Base-by-base conservation (phyloP, 2,113 vertebrate species). In the Malurus elegans region DNA sequence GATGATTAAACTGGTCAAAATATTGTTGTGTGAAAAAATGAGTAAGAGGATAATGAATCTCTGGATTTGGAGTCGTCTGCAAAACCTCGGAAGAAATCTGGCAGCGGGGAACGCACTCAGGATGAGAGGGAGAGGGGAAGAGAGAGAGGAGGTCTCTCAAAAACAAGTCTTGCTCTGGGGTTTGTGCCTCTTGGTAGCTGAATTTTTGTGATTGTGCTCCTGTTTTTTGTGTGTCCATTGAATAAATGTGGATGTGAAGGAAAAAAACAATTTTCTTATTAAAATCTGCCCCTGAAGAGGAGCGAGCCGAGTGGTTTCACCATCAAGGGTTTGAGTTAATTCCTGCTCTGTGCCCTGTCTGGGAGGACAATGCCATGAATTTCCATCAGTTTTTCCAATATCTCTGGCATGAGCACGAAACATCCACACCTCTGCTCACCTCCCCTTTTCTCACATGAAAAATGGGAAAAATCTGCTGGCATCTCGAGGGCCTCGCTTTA, bases 1-100 rank as follows among this genome's bases (percentile, higher is more conserved):
- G 94, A 96, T 90, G 83, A 96, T 96, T 95, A 96, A 93, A 89
- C 80, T 94, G 92, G 90, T 95, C 96, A 96, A 97, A 97, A 97
- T 96, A 95, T 93, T 95, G 91, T 95, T 96, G 50, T 80, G 88
- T 95, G 92, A 95, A 86, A 94, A 93, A 91, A 83, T 92, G 91
- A 93, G 65, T 90, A 93, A 93, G 81, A 88, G 70, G 80, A 95
- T 86, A 96, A 94, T 86, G 93, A 95, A 96, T 95, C 82, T 85
- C 65, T 92, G 91, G 83, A 83, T 95, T 86, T 95, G 83, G 78
- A 90, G 79, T 56, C 1, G 34, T 93, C 95, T 95, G 80, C 66
- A n/a, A 93, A 94, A 53, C 42, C 80, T 62, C 29, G 17, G 57
- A 79, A 70, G 72, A 42, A 91, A 91, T 83, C 31, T 70, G 90